Percentiles rank a stretch among this genome's conserved stretches.
phyloP scores from a whole-genome alignment of 2,888 invertebrate genomes.

The Microctonus brassicae region DNA sequence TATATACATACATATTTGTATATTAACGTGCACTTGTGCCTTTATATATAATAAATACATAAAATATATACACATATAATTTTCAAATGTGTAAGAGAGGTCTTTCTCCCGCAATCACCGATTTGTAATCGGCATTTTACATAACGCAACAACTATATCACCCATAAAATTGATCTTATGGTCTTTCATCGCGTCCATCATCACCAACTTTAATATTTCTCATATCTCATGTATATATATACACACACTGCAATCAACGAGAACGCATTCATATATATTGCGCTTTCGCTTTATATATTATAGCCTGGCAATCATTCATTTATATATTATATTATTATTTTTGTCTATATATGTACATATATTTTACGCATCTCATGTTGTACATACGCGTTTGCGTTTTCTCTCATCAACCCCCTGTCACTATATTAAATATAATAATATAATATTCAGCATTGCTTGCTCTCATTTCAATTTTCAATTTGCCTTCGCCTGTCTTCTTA shows the following conservation, averaged over 20 bases:
- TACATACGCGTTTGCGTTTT: neutral
- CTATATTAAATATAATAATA: neutral
- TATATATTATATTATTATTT: slow-evolving; percentile 23
- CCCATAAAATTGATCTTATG: slow-evolving; percentile 23
- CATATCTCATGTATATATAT: no score
- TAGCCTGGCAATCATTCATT: slow-evolving; percentile 23
- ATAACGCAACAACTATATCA: slow-evolving; percentile 28
- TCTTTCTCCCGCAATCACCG: slow-evolving; percentile 25
- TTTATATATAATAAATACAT: neutral
- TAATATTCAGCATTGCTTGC: neutral
- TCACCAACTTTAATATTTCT: slow-evolving; percentile 13
- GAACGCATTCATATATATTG: neutral
- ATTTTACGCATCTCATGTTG: slow-evolving; percentile 8
- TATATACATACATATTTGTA: neutral
- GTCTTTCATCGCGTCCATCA: slow-evolving; percentile 24
- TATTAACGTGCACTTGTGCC: slow-evolving; percentile 8
- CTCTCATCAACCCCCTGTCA: slow-evolving; percentile 4
- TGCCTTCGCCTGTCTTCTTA: neutral
- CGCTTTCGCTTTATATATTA: slow-evolving; percentile 11
- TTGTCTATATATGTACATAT: slow-evolving; percentile 1
- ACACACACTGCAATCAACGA: neutral
- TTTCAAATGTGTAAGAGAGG: neutral
- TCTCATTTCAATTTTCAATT: slow-evolving; percentile 8
- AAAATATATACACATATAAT: neutral
- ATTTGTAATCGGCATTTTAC: slow-evolving; percentile 23